These are phyloP conservation scores for Prionace glauca DNA, from an alignment of 2,797 vertebrate species.

Conservation along the genomic window DNA sequence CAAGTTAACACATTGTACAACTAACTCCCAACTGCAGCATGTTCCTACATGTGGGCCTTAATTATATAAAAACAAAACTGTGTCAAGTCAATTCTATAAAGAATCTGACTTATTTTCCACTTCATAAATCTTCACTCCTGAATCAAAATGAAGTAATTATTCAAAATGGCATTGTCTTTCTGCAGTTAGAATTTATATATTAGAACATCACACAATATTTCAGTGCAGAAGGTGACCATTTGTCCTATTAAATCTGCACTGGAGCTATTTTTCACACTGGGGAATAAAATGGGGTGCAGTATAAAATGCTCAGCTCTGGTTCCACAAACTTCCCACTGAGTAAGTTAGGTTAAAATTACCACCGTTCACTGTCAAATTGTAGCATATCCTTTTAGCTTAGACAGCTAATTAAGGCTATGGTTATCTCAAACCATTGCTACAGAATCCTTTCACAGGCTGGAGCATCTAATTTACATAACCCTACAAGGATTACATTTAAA, in stretches of 20 bases:
- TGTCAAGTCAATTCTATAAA: constrained; percentile 2
- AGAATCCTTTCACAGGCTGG: neutral
- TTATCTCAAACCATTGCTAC: neutral
- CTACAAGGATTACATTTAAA: neutral
- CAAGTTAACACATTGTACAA: neutral
- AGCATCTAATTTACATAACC: neutral
- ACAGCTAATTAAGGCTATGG: neutral
- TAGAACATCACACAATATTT: neutral
- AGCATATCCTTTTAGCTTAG: neutral
- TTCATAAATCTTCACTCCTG: neutral
- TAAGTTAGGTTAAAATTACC: neutral
- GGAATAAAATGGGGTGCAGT: neutral
- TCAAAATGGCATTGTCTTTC: neutral
- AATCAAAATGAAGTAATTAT: neutral
- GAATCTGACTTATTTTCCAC: neutral
- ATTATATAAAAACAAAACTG: neutral
- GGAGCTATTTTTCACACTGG: neutral
- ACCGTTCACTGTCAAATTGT: neutral
- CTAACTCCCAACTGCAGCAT: neutral
- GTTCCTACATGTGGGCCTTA: neutral
- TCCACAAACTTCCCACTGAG: neutral
- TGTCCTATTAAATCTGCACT: neutral
- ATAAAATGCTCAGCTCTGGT: neutral
- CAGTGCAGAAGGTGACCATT: neutral
- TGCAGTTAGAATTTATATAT: neutral